Conservation (phyloP, 2,113 vertebrate genomes). For the Pelecanus crispus region DNA sequence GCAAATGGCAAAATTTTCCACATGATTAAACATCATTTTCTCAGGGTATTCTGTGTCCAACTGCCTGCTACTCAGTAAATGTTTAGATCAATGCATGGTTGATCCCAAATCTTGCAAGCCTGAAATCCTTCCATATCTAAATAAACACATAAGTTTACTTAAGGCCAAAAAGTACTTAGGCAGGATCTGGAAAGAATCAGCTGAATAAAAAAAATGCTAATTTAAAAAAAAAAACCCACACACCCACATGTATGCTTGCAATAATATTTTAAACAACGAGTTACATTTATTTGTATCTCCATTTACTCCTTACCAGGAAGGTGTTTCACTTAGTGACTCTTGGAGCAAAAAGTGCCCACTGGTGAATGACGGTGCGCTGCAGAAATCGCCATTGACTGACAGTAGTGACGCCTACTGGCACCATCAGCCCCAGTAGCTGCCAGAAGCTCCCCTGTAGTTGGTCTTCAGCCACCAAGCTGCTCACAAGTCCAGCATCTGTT, state of each 20-base stretch:
- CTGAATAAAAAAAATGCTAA: neutral
- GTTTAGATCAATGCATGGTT: slow-evolving; percentile 37
- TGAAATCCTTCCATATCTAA: slow-evolving; percentile 28
- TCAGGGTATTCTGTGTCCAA: slow-evolving; percentile 64
- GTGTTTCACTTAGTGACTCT: neutral
- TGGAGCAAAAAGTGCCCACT: slow-evolving; percentile 7
- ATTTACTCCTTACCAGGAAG: neutral
- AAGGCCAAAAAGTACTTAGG: neutral
- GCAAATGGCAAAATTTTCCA: slow-evolving; percentile 77
- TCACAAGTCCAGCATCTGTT: slow-evolving; percentile 64
- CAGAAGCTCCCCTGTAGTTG: slow-evolving; percentile 57
- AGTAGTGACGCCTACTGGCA: slow-evolving; percentile 55
- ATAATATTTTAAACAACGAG: neutral
- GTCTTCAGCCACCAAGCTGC: slow-evolving; percentile 49
- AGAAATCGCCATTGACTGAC: slow-evolving; percentile 44
- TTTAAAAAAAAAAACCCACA: neutral
- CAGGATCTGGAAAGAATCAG: slow-evolving; percentile 35
- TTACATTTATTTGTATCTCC: neutral
- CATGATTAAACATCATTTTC: slow-evolving; percentile 72
- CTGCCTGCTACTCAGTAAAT: slow-evolving; percentile 49
- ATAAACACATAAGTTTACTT: slow-evolving; percentile 18
- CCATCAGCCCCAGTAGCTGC: neutral
- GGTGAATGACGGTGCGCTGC: neutral
- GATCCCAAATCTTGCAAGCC: slow-evolving; percentile 1
- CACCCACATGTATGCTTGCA: neutral